phyloP scores from a whole-genome alignment of 92 coral and sea anemone genomes.

The Siderastrea radians region DNA sequence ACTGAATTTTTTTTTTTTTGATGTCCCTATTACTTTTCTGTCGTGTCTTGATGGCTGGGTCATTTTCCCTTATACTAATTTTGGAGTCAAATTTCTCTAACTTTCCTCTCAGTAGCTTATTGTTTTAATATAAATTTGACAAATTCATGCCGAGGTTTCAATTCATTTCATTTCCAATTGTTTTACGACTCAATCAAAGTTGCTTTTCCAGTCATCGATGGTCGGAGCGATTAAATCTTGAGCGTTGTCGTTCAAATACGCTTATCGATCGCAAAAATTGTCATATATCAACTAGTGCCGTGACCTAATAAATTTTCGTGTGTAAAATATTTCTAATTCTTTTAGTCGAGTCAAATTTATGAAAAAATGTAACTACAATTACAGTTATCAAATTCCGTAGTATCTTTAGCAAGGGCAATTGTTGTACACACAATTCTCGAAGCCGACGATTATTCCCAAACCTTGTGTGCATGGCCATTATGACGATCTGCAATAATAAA shows the following conservation, averaged over 20 bases:
- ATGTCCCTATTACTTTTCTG: not conserved
- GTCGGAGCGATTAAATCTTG: conserved; percentile 27
- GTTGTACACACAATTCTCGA: not conserved
- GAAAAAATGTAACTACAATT: not conserved
- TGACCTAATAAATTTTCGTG: not conserved
- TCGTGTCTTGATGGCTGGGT: not conserved
- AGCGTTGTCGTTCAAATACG: not conserved
- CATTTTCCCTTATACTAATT: not conserved
- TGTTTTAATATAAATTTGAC: not conserved
- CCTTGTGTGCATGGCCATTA: not conserved
- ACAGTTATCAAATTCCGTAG: not conserved
- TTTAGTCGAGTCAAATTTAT: not conserved
- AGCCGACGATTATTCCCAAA: not conserved
- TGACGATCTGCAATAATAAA: not conserved
- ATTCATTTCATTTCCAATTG: conserved; percentile 23
- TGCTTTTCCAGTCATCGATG: not conserved
- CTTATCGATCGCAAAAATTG: conserved; percentile 21
- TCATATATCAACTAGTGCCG: not conserved
- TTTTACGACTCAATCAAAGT: conserved; percentile 22
- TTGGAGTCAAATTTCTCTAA: conserved; percentile 29
- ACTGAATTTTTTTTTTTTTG: not conserved
- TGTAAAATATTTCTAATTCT: not conserved
- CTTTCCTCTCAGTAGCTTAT: not conserved
- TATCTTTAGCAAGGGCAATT: not conserved
- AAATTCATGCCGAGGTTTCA: conserved; percentile 29